phyloP scores from a whole-genome alignment of 2,888 invertebrate genomes.

The Yponomeuta sedellus region DNA sequence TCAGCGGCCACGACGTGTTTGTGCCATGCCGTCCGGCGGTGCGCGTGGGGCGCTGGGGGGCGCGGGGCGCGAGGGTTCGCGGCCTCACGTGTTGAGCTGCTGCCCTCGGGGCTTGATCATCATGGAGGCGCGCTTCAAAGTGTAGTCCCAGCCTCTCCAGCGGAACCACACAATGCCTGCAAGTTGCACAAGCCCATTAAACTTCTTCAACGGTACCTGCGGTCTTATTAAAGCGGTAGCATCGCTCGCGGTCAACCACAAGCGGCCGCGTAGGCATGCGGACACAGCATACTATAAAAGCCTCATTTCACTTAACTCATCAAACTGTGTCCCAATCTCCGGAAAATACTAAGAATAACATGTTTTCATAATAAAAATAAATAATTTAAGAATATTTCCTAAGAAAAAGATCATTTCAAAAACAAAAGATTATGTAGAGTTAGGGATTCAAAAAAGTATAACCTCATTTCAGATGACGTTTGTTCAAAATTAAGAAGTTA shows the following conservation, averaged over 20 bases:
- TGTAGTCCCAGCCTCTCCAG: slow-evolving; percentile 97
- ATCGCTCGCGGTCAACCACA: not conserved
- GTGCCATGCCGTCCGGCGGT: not conserved
- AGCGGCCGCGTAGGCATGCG: not conserved
- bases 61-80: slow-evolving; percentile 7
- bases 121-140: slow-evolving; percentile 91
- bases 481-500: no score
- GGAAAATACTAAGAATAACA: no score
- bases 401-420: no score
- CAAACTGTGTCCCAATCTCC: not conserved
- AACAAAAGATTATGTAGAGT: no score
- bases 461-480: no score
- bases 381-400: no score
- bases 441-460: no score
- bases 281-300: not conserved
- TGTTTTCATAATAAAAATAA: no score
- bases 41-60: slow-evolving; percentile 8
- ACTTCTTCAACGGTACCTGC: not conserved
- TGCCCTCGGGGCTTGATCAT: slow-evolving; percentile 91
- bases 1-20: slow-evolving; percentile 3
- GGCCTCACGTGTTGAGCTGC: slow-evolving; percentile 64
- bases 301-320: not conserved
- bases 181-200: not conserved
- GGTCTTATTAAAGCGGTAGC: not conserved
- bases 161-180: slow-evolving; percentile 95